Conservation (phyloP, 2,797 vertebrate genomes). For the Mormyrus proboscirostris region DNA sequence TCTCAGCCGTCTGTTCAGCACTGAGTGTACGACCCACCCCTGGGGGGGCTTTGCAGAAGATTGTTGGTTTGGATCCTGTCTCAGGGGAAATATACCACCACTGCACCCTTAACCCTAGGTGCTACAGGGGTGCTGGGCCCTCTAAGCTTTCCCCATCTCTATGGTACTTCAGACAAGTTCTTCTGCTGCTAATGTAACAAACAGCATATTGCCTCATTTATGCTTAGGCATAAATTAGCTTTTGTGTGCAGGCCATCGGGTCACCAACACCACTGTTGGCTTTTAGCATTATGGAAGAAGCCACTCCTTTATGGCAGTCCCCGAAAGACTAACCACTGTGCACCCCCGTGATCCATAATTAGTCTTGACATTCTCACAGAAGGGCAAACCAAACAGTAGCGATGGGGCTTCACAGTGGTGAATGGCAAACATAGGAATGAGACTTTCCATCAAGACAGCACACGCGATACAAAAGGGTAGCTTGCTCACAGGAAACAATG, state of each 20-base stretch:
- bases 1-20: neutral
- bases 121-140: neutral
- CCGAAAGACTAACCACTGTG: neutral
- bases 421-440: neutral
- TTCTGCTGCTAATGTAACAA: neutral
- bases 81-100: neutral
- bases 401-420: neutral
- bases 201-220: neutral
- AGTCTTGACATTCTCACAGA: neutral
- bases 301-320: neutral
- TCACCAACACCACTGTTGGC: neutral
- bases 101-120: neutral
- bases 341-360: neutral
- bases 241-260: neutral
- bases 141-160: neutral
- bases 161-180: neutral
- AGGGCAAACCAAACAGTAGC: neutral
- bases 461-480: neutral
- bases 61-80: neutral
- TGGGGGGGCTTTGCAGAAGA: neutral
- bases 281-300: neutral
- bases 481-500: neutral
- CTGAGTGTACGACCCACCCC: neutral
- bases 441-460: neutral
- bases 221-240: neutral